These are phyloP conservation scores for Coecobrya sp. DNA, from an alignment of 2,888 invertebrate genomes.

Conservation along the genomic window DNA sequence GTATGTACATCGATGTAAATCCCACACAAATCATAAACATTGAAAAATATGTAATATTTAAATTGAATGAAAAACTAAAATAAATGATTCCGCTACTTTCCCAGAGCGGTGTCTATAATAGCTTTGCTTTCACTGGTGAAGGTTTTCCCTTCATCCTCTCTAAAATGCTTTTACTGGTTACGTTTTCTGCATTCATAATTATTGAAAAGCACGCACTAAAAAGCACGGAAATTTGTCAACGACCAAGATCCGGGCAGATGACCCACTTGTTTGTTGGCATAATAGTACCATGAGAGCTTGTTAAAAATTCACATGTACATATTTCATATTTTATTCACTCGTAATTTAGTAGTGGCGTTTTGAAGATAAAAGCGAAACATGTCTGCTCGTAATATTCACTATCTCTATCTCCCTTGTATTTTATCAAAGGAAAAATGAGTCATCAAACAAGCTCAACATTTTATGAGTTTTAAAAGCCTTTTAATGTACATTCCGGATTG, in stretches of 20 bases:
- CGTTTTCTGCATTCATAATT: constrained; percentile 30
- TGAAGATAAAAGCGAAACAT: neutral
- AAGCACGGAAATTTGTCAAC: constrained; percentile 41
- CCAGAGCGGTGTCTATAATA: too few species aligned
- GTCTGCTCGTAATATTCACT: neutral
- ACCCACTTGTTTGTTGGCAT: constrained; percentile 22
- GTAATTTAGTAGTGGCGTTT: neutral
- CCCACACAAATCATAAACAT: too few species aligned
- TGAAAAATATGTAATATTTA: too few species aligned
- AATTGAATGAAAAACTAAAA: too few species aligned
- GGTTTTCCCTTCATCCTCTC: neutral
- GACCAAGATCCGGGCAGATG: neutral
- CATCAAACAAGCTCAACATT: constrained; percentile 14
- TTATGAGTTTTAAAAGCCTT: constrained; percentile 41
- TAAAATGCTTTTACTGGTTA: neutral
- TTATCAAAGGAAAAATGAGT: constrained; percentile 3
- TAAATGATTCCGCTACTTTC: too few species aligned
- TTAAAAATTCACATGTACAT: constrained; percentile 23
- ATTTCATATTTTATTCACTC: constrained; percentile 11
- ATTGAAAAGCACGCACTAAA: constrained; percentile 28
- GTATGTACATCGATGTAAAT: too few species aligned
- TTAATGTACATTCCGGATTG: constrained; percentile 10
- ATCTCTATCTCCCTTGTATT: neutral
- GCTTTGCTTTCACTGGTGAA: neutral
- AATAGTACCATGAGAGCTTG: neutral